These are phyloP conservation scores for Macrotrachela quadricornifera DNA, from an alignment of 1,140 invertebrate genomes.

Conservation along the genomic window DNA sequence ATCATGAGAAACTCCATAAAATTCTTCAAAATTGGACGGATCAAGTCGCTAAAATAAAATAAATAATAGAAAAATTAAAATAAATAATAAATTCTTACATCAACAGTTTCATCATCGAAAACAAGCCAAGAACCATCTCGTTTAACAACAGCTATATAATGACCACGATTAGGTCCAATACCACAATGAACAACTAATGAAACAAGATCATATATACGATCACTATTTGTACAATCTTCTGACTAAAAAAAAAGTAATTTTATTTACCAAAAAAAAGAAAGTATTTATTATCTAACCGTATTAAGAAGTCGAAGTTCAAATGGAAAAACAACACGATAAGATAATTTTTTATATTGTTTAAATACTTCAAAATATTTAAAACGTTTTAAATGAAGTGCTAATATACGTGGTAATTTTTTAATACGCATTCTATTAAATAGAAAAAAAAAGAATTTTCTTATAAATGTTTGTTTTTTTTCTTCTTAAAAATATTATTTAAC, in stretches of 20 bases:
- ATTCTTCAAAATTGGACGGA: constrained; percentile 91
- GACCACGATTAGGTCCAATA: constrained; percentile 88
- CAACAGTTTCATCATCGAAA: constrained; percentile 98
- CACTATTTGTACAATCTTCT: constrained; percentile 87
- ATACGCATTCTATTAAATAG: constrained; percentile 58
- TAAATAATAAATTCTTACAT: constrained; percentile 43
- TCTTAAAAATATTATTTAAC: constrained; percentile 11
- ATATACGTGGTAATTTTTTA: constrained; percentile 87
- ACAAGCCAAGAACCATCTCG: constrained; percentile 95
- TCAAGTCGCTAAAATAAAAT: constrained; percentile 72
- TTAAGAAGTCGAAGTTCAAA: constrained; percentile 89
- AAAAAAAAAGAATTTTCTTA: not conserved
- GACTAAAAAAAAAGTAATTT: constrained; percentile 29
- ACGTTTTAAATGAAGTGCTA: constrained; percentile 87
- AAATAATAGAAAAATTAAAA: constrained; percentile 8
- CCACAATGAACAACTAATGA: constrained; percentile 98
- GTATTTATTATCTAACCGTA: constrained; percentile 45
- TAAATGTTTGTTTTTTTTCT: too few species aligned
- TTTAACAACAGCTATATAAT: constrained; percentile 99
- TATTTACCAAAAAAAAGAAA: not conserved
- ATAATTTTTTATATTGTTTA: constrained; percentile 93
- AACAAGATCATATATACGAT: constrained; percentile 87
- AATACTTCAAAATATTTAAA: constrained; percentile 99
- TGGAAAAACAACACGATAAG: constrained; percentile 93
- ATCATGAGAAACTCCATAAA: constrained; percentile 91